These are phyloP conservation scores for Marcusenius ussheri DNA, from an alignment of 2,113 vertebrate genomes.

Conservation along the genomic window DNA sequence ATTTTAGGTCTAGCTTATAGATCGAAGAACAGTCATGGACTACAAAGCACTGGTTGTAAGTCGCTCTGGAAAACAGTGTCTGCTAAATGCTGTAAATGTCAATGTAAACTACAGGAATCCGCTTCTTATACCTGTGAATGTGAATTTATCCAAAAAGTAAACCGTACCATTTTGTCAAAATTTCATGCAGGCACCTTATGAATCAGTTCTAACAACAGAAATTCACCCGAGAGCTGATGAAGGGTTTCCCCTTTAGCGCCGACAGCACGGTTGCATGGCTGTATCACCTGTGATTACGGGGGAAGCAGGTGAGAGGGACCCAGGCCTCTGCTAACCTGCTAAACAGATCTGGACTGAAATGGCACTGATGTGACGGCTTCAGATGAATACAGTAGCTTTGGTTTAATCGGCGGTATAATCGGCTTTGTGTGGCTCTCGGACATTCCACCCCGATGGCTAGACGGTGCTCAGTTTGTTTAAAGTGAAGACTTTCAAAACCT, in stretches of 20 bases:
- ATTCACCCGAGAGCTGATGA: background rate
- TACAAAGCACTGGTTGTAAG: no score
- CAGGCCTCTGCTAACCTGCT: background rate
- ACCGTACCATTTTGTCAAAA: background rate
- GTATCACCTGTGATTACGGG: background rate
- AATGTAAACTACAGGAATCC: background rate
- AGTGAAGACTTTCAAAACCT: background rate
- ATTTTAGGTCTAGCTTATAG: no score
- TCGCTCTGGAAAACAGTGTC: no score
- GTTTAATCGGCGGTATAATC: slow-evolving; percentile 47
- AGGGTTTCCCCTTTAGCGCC: no score
- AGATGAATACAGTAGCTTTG: slow-evolving; percentile 22
- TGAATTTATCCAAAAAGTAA: background rate
- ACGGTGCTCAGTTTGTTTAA: background rate
- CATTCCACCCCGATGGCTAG: background rate
- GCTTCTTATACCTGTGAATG: background rate
- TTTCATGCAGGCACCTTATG: background rate
- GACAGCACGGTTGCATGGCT: background rate
- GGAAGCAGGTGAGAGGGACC: background rate
- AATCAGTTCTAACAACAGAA: background rate
- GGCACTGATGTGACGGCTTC: slow-evolving; percentile 35
- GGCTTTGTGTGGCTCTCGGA: slow-evolving; percentile 36
- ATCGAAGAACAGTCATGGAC: no score
- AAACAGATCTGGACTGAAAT: slow-evolving; percentile 30
- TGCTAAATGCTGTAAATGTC: no score